Base-by-base conservation (phyloP, 2,797 vertebrate species). In the Labroides dimidiatus region DNA sequence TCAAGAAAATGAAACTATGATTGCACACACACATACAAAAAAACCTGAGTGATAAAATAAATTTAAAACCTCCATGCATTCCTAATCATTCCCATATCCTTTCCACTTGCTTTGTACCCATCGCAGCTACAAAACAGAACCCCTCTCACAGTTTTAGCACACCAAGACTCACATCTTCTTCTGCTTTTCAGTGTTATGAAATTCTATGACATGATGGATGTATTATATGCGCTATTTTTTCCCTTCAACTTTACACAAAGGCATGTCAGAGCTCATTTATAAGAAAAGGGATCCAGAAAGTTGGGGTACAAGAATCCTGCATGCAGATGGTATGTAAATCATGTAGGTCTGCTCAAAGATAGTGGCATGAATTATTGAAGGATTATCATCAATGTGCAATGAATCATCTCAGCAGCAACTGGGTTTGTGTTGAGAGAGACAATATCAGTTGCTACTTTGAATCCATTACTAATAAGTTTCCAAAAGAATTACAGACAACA, bases 271-370 rank as follows among this genome's bases (percentile, higher is more conserved):
- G 23, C 45, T 75, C 21, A 41, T 81, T 73, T 80, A 45, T 10
- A 45, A 71, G 66, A 78, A 69, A 69, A 53, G 50, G 42, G 30
- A 72, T 63, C 20, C 66, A 49, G 49, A 77, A 42, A 10, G 17
- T 56, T 72, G 64, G 68, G 10, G 15, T 54, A 50, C 60, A 44
- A 17, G 53, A 67, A 74, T 64, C 27, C 58, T 59, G 45, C 36
- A 65, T 72, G 76, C 73, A 87, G 74, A 84, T 88, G 77, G 55
- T 53, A 83, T 84, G 71, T 77, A 75, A 80, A 80, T 84, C 67
- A 55, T 50, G 70, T 66, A 24, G 84, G 81, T 80, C 33, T 69
- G 57, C 62, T 47, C 70, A 55, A 9, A 66, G 70, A 75, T 70
- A 53, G 63, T 44, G 21, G 48, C 6, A 36, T 82, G 64, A 76